phyloP scores from a whole-genome alignment of 2,797 vertebrate species.

The Characodon lateralis region DNA sequence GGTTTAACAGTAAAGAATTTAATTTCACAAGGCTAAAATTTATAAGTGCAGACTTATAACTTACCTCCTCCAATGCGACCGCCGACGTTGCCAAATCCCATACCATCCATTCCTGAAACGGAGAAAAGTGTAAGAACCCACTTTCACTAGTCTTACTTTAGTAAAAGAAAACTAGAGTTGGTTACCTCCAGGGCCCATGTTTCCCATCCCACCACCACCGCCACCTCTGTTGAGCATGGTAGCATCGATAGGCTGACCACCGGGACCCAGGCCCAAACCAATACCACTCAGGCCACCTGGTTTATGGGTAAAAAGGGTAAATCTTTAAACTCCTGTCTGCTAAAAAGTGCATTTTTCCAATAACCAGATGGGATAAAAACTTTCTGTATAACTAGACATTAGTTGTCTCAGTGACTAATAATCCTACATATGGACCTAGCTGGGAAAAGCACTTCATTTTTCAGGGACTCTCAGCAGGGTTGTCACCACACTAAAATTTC shows the following conservation, averaged over 20 bases:
- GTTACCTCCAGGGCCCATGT: conserved; percentile 89
- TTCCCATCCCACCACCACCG: conserved; percentile 84
- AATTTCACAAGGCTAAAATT: neutral
- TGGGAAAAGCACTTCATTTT: neutral
- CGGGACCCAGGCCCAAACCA: conserved; percentile 94
- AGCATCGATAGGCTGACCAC: conserved; percentile 96
- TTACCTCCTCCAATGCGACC: conserved; percentile 96
- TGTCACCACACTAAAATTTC: too few relatives aligned
- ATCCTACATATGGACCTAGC: neutral
- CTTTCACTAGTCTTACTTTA: neutral
- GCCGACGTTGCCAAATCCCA: conserved; percentile 93
- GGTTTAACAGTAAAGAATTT: neutral
- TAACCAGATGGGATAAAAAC: neutral
- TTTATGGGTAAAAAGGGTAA: neutral
- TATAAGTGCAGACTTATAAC: conserved; percentile 17
- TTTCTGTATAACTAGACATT: neutral
- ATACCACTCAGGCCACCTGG: conserved; percentile 95
- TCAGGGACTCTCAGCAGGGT: neutral
- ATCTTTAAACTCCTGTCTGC: neutral
- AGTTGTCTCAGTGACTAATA: neutral
- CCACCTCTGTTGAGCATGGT: conserved; percentile 92
- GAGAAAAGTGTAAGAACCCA: conserved; percentile 30
- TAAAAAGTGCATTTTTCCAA: neutral
- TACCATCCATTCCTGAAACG: conserved; percentile 92
- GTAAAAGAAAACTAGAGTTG: neutral